Evolutionary conservation across 2,797 vertebrate genomes (phyloP).

Genomic region (Rhabdomys pumilio): DNA sequence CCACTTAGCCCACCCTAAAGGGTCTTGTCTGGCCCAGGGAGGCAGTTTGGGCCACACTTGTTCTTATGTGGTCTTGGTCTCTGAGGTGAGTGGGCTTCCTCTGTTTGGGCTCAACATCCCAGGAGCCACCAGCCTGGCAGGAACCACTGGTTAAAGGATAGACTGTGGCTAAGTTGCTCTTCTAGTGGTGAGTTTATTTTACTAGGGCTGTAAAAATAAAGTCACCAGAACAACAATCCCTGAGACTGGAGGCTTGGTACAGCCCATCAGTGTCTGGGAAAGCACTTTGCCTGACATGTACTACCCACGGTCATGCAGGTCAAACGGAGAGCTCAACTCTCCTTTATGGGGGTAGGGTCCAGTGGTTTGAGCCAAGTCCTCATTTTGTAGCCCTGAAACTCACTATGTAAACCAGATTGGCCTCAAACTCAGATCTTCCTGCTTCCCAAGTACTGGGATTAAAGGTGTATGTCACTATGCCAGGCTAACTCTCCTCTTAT

Average conservation of each 20-base stretch:
- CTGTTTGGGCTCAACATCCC: too few species aligned
- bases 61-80: neutral
- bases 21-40: neutral
- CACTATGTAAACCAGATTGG: neutral
- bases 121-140: rapidly evolving
- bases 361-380: neutral
- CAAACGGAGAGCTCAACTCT: neutral
- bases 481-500: too few species aligned
- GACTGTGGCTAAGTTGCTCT: neutral
- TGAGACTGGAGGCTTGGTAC: too few species aligned
- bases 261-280: neutral
- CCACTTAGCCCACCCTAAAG: neutral
- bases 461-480: neutral
- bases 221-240: neutral
- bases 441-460: neutral
- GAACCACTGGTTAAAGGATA: rapidly evolving
- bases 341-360: neutral
- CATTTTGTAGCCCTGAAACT: neutral
- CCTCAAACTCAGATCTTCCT: neutral
- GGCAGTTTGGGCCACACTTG: neutral
- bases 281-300: neutral
- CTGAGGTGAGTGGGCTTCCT: neutral
- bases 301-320: neutral
- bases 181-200: too few species aligned
- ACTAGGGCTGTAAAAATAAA: neutral